These are phyloP conservation scores for Botia almorhae DNA, from an alignment of 2,797 vertebrate genomes.

Conservation along the genomic window DNA sequence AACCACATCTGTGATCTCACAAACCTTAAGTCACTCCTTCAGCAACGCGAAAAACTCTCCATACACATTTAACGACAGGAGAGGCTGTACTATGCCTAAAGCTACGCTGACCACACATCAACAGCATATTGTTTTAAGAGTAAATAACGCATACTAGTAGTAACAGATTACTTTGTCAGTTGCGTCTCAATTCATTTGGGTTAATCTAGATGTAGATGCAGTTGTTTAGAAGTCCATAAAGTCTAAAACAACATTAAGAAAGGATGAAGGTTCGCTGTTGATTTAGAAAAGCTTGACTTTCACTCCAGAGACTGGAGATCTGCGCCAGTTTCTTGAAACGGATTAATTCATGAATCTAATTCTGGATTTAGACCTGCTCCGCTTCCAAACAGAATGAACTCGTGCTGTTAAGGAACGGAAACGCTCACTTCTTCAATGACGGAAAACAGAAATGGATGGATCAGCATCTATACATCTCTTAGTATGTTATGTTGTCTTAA, in stretches of 20 bases:
- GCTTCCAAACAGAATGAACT: not conserved
- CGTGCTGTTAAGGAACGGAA: slow-evolving; percentile 5
- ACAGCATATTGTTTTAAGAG: not conserved
- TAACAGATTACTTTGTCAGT: no score
- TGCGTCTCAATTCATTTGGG: no score
- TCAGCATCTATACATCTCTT: no score
- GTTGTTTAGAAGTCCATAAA: no score
- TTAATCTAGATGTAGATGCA: no score
- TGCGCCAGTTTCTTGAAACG: slow-evolving; percentile 12
- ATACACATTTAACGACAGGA: no score
- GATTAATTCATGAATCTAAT: slow-evolving; percentile 14
- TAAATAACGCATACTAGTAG: not conserved
- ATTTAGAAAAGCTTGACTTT: not conserved
- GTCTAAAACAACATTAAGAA: no score
- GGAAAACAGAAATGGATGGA: not conserved
- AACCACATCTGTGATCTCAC: not conserved
- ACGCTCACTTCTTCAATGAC: not conserved
- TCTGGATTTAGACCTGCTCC: not conserved
- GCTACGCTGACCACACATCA: not conserved
- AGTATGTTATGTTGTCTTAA: no score
- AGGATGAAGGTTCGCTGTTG: not conserved
- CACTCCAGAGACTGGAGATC: not conserved
- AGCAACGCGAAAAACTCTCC: no score
- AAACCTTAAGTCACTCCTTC: not conserved
- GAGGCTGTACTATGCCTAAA: not conserved